Evolutionary conservation across 2,888 invertebrate genomes (phyloP).

Genomic region (Polydrusus tereticollis): DNA sequence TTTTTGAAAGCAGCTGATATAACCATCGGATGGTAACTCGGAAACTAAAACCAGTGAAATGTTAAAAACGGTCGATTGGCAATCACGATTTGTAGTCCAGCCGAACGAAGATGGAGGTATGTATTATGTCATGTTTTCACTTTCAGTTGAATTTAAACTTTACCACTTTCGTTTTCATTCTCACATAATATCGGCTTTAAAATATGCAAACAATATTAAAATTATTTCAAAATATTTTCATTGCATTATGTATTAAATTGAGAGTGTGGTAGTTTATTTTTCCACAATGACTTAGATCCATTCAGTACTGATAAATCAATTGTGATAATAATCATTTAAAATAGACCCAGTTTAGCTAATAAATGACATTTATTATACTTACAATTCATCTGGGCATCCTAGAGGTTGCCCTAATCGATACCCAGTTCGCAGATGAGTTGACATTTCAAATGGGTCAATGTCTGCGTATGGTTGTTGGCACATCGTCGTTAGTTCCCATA

Average conservation of each 20-base stretch:
- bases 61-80: slow-evolving; percentile 6
- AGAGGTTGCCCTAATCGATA: slow-evolving; percentile 91
- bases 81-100: slow-evolving; percentile 35
- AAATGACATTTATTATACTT: slow-evolving; percentile 70
- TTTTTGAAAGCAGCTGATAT: slow-evolving; percentile 28
- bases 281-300: not conserved
- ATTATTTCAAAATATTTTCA: slow-evolving; percentile 43
- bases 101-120: slow-evolving; percentile 40
- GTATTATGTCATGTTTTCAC: slow-evolving; percentile 48
- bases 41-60: slow-evolving; percentile 27
- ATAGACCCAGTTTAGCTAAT: no score
- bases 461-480: slow-evolving; percentile 92
- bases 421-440: slow-evolving; percentile 87
- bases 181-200: slow-evolving; percentile 43
- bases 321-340: no score
- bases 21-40: slow-evolving; percentile 12
- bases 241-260: slow-evolving; percentile 18
- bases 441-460: slow-evolving; percentile 93
- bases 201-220: slow-evolving; percentile 48
- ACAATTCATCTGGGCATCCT: slow-evolving; percentile 97
- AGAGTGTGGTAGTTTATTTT: not conserved
- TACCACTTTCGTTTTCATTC: slow-evolving; percentile 49
- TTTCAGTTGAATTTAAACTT: slow-evolving; percentile 30
- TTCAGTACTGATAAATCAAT: not conserved
- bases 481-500: slow-evolving; percentile 94